Evolutionary conservation across 2,888 invertebrate genomes (phyloP).

Genomic region (Hipparchia sbordonii): DNA sequence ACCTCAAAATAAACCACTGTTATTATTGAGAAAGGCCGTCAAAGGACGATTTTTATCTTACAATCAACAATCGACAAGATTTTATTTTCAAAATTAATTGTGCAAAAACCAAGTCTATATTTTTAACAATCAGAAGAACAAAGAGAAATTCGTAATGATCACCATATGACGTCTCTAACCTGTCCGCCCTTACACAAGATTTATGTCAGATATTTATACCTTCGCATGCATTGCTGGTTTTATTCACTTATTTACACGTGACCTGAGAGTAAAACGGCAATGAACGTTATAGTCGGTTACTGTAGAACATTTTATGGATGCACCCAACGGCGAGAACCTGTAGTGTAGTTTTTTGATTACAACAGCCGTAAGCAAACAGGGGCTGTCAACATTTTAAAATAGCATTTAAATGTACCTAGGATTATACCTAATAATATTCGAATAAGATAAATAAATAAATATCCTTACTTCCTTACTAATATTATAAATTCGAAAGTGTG

Average conservation of each 20-base stretch:
- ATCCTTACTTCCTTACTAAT: too few species aligned
- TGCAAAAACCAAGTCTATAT: conserved; percentile 36
- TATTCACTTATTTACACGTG: neutral
- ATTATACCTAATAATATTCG: neutral
- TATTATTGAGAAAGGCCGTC: conserved; percentile 1
- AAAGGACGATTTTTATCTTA: conserved; percentile 1
- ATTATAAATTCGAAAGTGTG: too few species aligned
- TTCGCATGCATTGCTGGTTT: conserved; percentile 52
- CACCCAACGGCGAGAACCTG: conserved; percentile 36
- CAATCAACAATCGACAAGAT: conserved; percentile 12
- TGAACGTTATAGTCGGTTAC: conserved; percentile 46
- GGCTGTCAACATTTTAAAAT: conserved; percentile 49
- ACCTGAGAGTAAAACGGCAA: conserved; percentile 49
- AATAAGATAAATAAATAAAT: too few species aligned
- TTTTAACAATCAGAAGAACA: conserved; percentile 70
- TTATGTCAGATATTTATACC: conserved; percentile 56
- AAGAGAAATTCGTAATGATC: conserved; percentile 70
- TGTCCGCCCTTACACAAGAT: conserved; percentile 63
- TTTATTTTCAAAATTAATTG: conserved; percentile 40
- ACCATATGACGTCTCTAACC: conserved; percentile 72
- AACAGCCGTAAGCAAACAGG: conserved; percentile 29
- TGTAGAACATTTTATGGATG: conserved; percentile 32
- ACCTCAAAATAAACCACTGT: neutral
- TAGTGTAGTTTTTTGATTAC: conserved; percentile 36
- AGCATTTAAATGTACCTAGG: neutral